Base-by-base conservation (phyloP, 2,797 vertebrate genomes). In the Gymnoscopelus braueri region DNA sequence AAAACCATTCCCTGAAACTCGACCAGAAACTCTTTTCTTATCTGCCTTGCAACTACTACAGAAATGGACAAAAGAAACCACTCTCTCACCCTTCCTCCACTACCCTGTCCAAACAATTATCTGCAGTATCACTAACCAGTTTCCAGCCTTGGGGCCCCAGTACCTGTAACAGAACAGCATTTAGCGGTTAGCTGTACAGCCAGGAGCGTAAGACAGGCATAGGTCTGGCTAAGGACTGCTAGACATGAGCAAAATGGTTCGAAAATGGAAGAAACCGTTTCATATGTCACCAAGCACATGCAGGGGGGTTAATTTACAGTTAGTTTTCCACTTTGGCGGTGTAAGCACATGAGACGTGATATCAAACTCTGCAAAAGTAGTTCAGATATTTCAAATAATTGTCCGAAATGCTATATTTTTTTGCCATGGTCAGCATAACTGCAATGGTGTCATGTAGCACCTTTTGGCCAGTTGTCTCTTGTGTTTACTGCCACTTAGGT, bases 311-410 rank as follows among this genome's bases (percentile, higher is more conserved):
- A 67, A 50, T 52, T 72, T 69, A 19, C 62, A 5, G 56, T 63
- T 35, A 70, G 79, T 12, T 79, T 86, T 76, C 77, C 56, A 72
- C 63, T 55, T 23, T 44, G 7, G 19, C 50, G 15, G 54, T 65
- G 68, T 62, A 67, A 74, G 69, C 44, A 72, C 62, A 26, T n/a
- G n/a, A 58, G 48, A 14, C 2, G 48, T 50, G 4, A 50, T 11
- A 13, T 11, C 11, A 13, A 14, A 2, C 47, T 2, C 47, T 48
- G 7, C 5, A 11, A 11, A 13, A 50, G 14, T 50, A 50, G 62
- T 39, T 85, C 58, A 81, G 80, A 87, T 84, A 84, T 84, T 80
- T 86, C 57, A 77, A 72, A 54, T 72, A 0, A 54, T 72, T 71
- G 69, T 67, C 14, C 71, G 67, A 63, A 61, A 29, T 7, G 19